A percentile compares a stretch with the other conserved stretches of the same genome.
These are phyloP conservation scores for Astur gentilis DNA, from an alignment of 2,113 vertebrate genomes.

Conservation along the genomic window DNA sequence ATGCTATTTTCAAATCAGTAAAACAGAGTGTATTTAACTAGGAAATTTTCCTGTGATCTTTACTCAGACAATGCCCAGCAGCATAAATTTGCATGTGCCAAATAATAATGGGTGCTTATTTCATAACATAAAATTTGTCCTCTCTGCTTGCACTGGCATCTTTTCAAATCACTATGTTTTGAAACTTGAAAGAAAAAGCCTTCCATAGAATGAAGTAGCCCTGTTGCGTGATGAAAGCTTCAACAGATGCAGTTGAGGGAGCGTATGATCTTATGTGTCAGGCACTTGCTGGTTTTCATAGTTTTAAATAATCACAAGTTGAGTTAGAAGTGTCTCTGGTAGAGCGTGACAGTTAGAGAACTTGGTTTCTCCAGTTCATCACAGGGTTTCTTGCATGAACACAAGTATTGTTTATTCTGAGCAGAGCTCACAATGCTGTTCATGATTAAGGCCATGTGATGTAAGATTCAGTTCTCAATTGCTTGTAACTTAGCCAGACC, in stretches of 20 bases:
- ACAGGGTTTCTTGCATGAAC: not conserved
- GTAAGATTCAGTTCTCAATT: not conserved
- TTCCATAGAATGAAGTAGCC: not conserved
- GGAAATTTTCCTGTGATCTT: not conserved
- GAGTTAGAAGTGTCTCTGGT: not conserved
- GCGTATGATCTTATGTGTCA: not conserved
- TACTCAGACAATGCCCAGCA: not conserved
- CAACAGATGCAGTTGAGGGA: not conserved
- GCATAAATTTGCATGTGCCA: not conserved
- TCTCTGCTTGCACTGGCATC: not conserved
- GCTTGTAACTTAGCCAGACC: not conserved
- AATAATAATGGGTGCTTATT: not conserved
- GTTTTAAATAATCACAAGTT: not conserved
- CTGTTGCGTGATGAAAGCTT: not conserved
- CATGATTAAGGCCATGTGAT: not conserved
- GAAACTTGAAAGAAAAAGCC: not conserved
- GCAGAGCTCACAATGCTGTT: not conserved
- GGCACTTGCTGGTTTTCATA: not conserved
- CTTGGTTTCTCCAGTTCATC: not conserved
- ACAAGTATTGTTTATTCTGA: not conserved
- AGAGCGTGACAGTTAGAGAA: not conserved
- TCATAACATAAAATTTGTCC: not conserved
- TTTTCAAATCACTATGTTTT: not conserved
- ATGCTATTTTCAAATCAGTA: not conserved
- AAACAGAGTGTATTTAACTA: not conserved